Base-by-base conservation (phyloP, 2,888 invertebrate species). In the Tinea pellionella region DNA sequence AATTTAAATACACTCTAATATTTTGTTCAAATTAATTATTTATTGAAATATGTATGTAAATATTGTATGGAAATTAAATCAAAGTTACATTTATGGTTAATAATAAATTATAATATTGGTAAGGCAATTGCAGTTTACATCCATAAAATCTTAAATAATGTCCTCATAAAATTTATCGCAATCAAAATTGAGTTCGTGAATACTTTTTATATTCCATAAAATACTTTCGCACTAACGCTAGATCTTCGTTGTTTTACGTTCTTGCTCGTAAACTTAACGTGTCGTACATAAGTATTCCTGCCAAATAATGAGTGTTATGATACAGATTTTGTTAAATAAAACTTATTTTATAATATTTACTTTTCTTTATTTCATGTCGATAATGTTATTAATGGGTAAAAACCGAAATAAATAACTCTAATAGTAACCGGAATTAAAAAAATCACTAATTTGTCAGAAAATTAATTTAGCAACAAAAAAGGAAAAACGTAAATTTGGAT, bases 141-240 rank as follows among this genome's bases (percentile, higher is more conserved):
- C 65, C 65, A 66, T 75, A 69, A 71, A 72, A 68, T 16, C 1
- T 13, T 61, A 61, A 56, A 63, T 62, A 18, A 62, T 65, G 63
- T 64, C 64, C 64, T 64, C 68, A 64, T 68, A 66, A 71, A 74
- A 67, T 65, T 64, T 61, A 68, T 67, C 65, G 64, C 68, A 68
- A 74, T 75, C 69, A 71, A 69, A 74, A 69, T 65, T 65, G 64
- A 66, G 64, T 69, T 63, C 62, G 62, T 60, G 60, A 66, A 65
- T 64, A 67, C 65, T 67, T 70, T 70, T 68, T 68, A 69, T 66
- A 66, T 66, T 64, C 63, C 64, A 68, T 74, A 68, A 71, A 73
- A 70, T 70, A 69, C 69, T 73, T 73, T 68, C 63, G 65, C 66
- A 65, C 63, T 65, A 65, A 65, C 61, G 60, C 63, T 65, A 66